phyloP scores from a whole-genome alignment of 2,113 vertebrate genomes.

The Rhombomys opimus region DNA sequence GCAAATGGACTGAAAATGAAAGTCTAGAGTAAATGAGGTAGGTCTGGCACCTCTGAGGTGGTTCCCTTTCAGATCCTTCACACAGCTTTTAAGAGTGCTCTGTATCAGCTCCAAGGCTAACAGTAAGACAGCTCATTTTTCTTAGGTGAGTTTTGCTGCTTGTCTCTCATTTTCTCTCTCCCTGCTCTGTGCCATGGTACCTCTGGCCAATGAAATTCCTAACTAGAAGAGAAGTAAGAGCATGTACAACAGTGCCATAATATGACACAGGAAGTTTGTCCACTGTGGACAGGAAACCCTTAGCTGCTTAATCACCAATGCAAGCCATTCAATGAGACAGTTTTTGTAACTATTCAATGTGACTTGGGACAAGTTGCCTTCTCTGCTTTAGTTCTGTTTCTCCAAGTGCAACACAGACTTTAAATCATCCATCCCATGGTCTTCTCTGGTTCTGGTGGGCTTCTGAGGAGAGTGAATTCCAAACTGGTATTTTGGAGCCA shows the following conservation, averaged over 20 bases:
- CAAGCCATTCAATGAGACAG: background rate
- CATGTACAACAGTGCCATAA: rapidly evolving
- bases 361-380: conserved; percentile 1
- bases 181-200: background rate
- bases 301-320: background rate
- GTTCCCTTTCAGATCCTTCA: no score
- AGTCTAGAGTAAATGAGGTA: background rate
- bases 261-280: background rate
- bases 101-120: background rate
- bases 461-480: conserved; percentile 28
- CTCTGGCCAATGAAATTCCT: background rate
- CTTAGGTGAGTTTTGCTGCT: background rate
- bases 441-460: conserved; percentile 8
- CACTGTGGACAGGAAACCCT: background rate
- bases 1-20: background rate
- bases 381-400: background rate
- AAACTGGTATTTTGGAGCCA: conserved; percentile 67
- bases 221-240: background rate
- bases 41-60: background rate
- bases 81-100: background rate
- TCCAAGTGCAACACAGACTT: background rate
- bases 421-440: background rate
- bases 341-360: background rate
- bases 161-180: background rate
- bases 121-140: background rate